Evolutionary conservation across 64 coral and sea anemone species (phyloP).

Genomic region (Stichodactyla helianthus): DNA sequence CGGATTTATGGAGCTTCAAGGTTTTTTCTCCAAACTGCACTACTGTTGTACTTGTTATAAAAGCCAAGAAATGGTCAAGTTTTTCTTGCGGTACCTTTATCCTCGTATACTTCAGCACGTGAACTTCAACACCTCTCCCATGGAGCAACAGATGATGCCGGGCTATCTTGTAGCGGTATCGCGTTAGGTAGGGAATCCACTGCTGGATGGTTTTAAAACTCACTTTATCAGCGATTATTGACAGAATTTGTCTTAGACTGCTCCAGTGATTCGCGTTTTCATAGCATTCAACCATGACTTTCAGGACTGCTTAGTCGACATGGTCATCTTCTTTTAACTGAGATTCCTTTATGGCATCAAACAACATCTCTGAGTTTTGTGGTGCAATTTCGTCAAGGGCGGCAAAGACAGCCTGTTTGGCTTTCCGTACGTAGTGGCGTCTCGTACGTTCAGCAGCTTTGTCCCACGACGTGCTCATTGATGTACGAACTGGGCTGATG

Average conservation of each 20-base stretch:
- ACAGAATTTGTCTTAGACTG: slow-evolving; percentile 1
- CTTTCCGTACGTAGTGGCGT: slow-evolving; percentile 35
- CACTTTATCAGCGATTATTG: slow-evolving; percentile 17
- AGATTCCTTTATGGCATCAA: slow-evolving; percentile 7
- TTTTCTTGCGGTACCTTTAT: not conserved
- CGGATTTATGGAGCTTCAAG: slow-evolving; percentile 19
- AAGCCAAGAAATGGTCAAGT: slow-evolving; percentile 19
- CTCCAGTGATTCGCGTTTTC: slow-evolving; percentile 18
- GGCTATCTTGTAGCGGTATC: slow-evolving; percentile 46
- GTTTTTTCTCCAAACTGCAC: slow-evolving; percentile 36
- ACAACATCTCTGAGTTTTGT: slow-evolving; percentile 27
- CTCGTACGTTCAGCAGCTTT: slow-evolving; percentile 22
- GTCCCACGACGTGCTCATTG: slow-evolving; percentile 14
- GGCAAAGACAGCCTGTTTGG: slow-evolving; percentile 31
- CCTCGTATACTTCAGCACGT: not conserved
- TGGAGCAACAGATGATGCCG: slow-evolving; percentile 27
- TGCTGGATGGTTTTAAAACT: slow-evolving; percentile 21
- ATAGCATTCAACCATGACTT: slow-evolving; percentile 11
- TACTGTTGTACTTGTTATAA: slow-evolving; percentile 39
- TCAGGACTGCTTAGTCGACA: slow-evolving; percentile 15
- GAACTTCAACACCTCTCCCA: not conserved
- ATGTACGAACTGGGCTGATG: slow-evolving; percentile 34
- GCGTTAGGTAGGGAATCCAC: slow-evolving; percentile 40
- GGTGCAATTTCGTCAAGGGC: slow-evolving; percentile 33
- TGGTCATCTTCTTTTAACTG: not conserved